Percentiles rank a stretch among this genome's conserved stretches.
Conservation (phyloP, 2,888 invertebrate genomes). For the Tortrix viridana region DNA sequence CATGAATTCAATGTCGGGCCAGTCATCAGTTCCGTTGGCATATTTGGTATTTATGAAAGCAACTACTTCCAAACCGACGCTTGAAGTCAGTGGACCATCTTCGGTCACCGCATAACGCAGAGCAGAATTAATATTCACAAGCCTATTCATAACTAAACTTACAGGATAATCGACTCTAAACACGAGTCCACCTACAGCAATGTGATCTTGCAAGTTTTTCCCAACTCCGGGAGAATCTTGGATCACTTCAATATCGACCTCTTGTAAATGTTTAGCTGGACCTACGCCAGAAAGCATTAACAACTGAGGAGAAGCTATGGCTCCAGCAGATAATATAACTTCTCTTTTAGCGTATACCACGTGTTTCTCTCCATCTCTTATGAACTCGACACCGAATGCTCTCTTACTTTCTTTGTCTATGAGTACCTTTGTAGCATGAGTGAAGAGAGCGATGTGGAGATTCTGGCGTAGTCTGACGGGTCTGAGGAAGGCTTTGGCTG, state of each 20-base stretch:
- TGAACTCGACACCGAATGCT: slow-evolving; percentile 92
- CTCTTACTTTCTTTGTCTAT: slow-evolving; percentile 89
- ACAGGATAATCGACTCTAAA: slow-evolving; percentile 92
- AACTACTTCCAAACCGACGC: slow-evolving; percentile 93
- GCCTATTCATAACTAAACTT: slow-evolving; percentile 90
- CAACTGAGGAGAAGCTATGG: slow-evolving; percentile 95
- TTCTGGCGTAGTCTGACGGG: slow-evolving; percentile 91
- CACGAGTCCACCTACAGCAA: slow-evolving; percentile 92
- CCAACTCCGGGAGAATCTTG: slow-evolving; percentile 93
- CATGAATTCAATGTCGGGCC: slow-evolving; percentile 97
- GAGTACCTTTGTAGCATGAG: slow-evolving; percentile 90
- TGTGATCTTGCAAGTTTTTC: slow-evolving; percentile 94
- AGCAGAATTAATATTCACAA: slow-evolving; percentile 93
- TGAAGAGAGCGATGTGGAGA: slow-evolving; percentile 91
- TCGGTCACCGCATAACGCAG: slow-evolving; percentile 93
- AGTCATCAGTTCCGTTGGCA: slow-evolving; percentile 93
- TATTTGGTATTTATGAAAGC: slow-evolving; percentile 95
- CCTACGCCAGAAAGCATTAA: slow-evolving; percentile 96
- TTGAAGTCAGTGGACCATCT: slow-evolving; percentile 93
- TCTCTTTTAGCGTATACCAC: slow-evolving; percentile 89
- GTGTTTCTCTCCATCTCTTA: slow-evolving; percentile 86
- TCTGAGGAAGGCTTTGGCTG: slow-evolving; percentile 93
- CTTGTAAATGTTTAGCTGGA: slow-evolving; percentile 88
- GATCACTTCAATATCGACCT: slow-evolving; percentile 89
- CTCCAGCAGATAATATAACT: slow-evolving; percentile 94